phyloP scores from a whole-genome alignment of 2,888 invertebrate genomes.

The Drosophila buzzatii region DNA sequence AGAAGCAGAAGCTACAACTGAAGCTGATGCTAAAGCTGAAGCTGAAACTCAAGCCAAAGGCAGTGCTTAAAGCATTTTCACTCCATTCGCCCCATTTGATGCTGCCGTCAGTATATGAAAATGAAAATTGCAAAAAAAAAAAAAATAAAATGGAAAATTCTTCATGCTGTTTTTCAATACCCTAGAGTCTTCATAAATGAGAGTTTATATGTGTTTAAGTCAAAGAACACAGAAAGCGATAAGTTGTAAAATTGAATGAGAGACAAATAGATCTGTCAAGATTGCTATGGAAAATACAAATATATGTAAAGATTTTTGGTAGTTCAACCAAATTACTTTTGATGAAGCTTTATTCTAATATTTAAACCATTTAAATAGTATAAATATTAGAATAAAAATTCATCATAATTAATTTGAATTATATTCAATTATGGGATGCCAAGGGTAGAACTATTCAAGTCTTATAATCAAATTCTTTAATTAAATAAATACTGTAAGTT shows the following conservation, averaged over 20 bases:
- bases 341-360: too few species aligned
- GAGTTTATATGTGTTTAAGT: background rate
- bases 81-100: constrained; percentile 48
- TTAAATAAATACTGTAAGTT: background rate
- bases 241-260: too few species aligned
- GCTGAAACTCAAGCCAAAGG: constrained; percentile 31
- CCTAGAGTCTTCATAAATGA: background rate
- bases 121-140: constrained; percentile 64
- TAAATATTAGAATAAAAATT: too few species aligned
- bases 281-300: too few species aligned
- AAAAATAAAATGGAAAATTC: constrained; percentile 54
- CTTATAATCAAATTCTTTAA: too few species aligned
- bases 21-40: constrained; percentile 11
- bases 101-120: constrained; percentile 64
- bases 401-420: too few species aligned
- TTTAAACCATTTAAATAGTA: too few species aligned
- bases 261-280: too few species aligned
- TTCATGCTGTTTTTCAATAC: constrained; percentile 16
- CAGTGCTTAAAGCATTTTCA: constrained; percentile 64
- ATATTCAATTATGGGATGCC: too few species aligned
- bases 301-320: background rate
- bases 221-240: too few species aligned
- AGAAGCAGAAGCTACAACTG: constrained; percentile 15
- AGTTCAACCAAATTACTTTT: too few species aligned
- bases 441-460: too few species aligned